These are phyloP conservation scores for Catamblyrhynchus diadema DNA, from an alignment of 2,797 vertebrate genomes.

Conservation along the genomic window DNA sequence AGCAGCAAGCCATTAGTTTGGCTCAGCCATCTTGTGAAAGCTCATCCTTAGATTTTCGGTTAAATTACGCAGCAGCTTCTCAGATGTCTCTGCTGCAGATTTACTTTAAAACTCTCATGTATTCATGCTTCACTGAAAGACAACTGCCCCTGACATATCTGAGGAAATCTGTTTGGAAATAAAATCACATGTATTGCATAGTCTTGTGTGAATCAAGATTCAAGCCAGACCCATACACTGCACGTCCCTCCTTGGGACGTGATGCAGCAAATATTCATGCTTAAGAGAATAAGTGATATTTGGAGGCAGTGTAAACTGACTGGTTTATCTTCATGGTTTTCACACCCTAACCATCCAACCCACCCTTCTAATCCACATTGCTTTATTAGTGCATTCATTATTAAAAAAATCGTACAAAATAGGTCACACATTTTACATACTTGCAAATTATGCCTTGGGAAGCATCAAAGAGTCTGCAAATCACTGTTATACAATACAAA, in stretches of 20 bases:
- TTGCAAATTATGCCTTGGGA: slow-evolving; percentile 32
- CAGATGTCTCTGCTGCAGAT: slow-evolving; percentile 16
- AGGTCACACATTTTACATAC: slow-evolving; percentile 49
- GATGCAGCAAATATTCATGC: slow-evolving; percentile 17
- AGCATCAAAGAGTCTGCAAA: background rate
- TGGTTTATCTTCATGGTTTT: slow-evolving; percentile 55
- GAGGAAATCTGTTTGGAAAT: slow-evolving; percentile 12
- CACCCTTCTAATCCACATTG: slow-evolving; percentile 35
- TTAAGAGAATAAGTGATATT: background rate
- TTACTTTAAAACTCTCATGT: slow-evolving; percentile 35
- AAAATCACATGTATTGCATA: background rate
- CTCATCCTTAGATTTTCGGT: slow-evolving; percentile 40
- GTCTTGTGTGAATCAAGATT: background rate
- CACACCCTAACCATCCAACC: slow-evolving; percentile 21
- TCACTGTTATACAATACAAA: slow-evolving; percentile 8
- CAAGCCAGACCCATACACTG: background rate
- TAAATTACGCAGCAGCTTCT: slow-evolving; percentile 28
- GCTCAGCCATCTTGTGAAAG: slow-evolving; percentile 49
- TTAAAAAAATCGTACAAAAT: slow-evolving; percentile 25
- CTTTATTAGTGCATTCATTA: slow-evolving; percentile 30
- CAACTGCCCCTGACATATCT: slow-evolving; percentile 13
- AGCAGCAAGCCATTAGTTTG: slow-evolving; percentile 33
- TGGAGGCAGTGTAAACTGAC: slow-evolving; percentile 21
- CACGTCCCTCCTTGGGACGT: background rate
- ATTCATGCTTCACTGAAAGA: slow-evolving; percentile 19